Conservation (phyloP, 2,888 invertebrate genomes). For the Erebia ligea region DNA sequence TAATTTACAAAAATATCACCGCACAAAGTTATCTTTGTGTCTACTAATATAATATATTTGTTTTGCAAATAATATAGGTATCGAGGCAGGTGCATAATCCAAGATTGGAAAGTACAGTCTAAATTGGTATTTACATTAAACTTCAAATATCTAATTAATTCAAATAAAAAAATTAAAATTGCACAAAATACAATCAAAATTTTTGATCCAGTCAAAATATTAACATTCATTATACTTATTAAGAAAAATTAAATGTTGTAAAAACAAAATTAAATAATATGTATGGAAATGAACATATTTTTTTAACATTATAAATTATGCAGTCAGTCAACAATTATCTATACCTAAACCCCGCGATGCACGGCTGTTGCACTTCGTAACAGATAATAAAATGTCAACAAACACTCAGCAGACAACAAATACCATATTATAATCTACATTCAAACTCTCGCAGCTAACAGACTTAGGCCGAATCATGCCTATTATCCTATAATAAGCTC, state of each 20-base stretch:
- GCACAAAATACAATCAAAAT: conserved; percentile 73
- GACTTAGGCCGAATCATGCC: conserved; percentile 42
- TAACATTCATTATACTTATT: conserved; percentile 45
- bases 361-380: conserved; percentile 28
- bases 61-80: neutral
- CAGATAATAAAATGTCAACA: conserved; percentile 42
- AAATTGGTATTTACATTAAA: conserved; percentile 55
- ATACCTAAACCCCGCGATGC: conserved; percentile 33
- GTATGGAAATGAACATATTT: conserved; percentile 55
- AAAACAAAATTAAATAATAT: conserved; percentile 57
- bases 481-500: conserved; percentile 45
- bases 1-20: neutral
- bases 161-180: conserved; percentile 54
- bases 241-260: conserved; percentile 42
- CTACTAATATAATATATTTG: neutral
- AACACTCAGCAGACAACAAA: conserved; percentile 42
- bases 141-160: conserved; percentile 13
- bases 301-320: conserved; percentile 70
- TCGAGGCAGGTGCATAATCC: conserved; percentile 9
- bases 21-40: too few species aligned
- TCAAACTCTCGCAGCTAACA: conserved; percentile 30
- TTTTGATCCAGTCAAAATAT: conserved; percentile 79
- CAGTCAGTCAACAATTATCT: conserved; percentile 68
- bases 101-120: conserved; percentile 28
- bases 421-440: conserved; percentile 31